Evolutionary conservation across 2,888 invertebrate species (phyloP).

Genomic region (Heliconius ethilla): DNA sequence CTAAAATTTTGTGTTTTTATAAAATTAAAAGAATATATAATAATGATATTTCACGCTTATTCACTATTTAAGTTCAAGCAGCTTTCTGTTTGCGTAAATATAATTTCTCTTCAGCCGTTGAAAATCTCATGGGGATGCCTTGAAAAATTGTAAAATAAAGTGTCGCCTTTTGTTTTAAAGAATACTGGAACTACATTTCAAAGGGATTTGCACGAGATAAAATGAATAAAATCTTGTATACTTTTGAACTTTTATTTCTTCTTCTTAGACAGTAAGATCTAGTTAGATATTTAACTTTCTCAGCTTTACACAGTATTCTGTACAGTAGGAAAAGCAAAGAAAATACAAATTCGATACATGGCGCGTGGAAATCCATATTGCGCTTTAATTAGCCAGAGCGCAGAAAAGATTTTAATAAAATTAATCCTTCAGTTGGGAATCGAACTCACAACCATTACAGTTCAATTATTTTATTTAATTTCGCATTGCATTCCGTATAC

Average conservation of each 20-base stretch:
- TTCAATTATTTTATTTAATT: too few relatives aligned
- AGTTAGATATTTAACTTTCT: neutral
- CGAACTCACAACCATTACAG: neutral
- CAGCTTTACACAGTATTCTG: neutral
- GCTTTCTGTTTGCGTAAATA: neutral
- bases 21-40: too few relatives aligned
- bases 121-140: neutral
- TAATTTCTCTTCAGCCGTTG: neutral
- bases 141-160: slow-evolving; percentile 15
- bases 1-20: too few relatives aligned
- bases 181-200: neutral
- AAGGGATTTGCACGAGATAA: neutral
- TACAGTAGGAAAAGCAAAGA: neutral
- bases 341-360: neutral
- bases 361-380: too few relatives aligned
- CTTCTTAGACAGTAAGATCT: neutral
- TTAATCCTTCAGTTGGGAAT: neutral
- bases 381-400: too few relatives aligned
- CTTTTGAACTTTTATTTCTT: slow-evolving; percentile 3
- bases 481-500: neutral
- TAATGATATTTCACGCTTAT: too few relatives aligned
- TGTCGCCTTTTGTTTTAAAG: slow-evolving; percentile 19
- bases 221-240: slow-evolving; percentile 1
- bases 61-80: neutral
- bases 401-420: neutral